Conservation (phyloP, 2,113 vertebrate species). For the Halcyon senegalensis region DNA sequence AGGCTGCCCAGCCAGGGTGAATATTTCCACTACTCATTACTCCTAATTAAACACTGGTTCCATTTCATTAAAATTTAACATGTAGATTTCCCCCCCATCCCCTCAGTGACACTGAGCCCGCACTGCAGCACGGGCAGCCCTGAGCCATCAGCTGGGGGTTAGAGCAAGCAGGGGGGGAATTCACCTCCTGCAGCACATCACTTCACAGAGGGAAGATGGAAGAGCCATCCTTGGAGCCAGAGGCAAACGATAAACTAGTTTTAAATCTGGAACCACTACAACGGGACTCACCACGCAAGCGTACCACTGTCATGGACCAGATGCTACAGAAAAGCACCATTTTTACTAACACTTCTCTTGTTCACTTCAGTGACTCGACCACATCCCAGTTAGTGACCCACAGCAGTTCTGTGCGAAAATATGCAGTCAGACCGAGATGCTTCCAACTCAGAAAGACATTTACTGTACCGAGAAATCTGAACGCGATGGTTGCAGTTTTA, state of each 20-base stretch:
- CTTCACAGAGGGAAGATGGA: background rate
- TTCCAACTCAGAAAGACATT: background rate
- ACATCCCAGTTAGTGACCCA: background rate
- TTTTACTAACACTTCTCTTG: background rate
- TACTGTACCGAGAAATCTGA: background rate
- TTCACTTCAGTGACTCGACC: background rate
- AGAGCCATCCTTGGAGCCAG: background rate
- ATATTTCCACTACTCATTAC: background rate
- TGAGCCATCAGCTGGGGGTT: accelerated
- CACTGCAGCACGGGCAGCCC: background rate
- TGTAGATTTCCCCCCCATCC: accelerated
- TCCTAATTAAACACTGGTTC: background rate
- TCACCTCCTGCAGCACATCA: background rate
- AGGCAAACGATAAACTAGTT: background rate
- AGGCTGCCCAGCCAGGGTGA: background rate
- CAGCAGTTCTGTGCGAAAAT: background rate
- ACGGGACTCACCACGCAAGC: background rate
- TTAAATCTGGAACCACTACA: background rate
- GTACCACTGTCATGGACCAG: accelerated
- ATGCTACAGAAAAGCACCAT: background rate
- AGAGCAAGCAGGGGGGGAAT: background rate
- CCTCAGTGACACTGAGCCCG: background rate
- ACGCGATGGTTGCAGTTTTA: background rate
- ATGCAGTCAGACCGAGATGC: background rate
- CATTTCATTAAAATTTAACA: background rate